Conservation (phyloP, 1,140 invertebrate species). For the Drosophila oshimai region DNA sequence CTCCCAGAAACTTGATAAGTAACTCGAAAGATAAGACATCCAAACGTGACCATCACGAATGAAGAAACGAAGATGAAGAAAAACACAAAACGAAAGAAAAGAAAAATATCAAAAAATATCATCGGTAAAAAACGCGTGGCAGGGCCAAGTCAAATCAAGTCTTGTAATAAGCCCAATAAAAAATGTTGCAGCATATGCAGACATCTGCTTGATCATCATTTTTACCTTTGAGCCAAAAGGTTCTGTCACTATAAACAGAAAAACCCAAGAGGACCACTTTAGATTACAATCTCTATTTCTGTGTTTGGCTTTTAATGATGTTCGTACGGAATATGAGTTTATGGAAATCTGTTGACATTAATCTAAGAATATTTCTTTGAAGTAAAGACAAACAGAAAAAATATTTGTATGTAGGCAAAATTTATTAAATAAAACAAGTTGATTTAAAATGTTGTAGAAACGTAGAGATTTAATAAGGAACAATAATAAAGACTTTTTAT, state of each 20-base stretch:
- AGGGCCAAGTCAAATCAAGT: conserved; percentile 15
- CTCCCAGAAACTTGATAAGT: conserved; percentile 43
- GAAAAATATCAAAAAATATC: background rate
- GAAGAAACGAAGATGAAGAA: conserved; percentile 3
- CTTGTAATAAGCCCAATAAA: background rate
- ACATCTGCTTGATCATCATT: background rate
- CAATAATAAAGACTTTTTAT: too few relatives aligned
- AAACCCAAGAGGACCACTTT: too few relatives aligned
- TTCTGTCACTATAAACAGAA: too few relatives aligned
- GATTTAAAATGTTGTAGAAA: too few relatives aligned
- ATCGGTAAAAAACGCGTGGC: conserved; percentile 35
- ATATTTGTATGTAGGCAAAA: too few relatives aligned
- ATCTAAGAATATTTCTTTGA: background rate
- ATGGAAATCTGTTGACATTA: background rate
- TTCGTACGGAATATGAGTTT: too few relatives aligned
- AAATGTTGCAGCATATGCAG: background rate
- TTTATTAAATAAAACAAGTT: too few relatives aligned
- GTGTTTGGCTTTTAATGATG: too few relatives aligned
- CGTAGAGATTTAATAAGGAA: too few relatives aligned
- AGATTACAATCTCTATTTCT: background rate
- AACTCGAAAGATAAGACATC: conserved; percentile 55
- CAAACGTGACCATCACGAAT: conserved; percentile 50
- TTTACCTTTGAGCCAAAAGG: too few relatives aligned
- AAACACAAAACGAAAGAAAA: conserved; percentile 1
- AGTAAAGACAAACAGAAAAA: too few relatives aligned